Evolutionary conservation across 2,888 invertebrate genomes (phyloP).

Genomic region (Oxytorus armatus): DNA sequence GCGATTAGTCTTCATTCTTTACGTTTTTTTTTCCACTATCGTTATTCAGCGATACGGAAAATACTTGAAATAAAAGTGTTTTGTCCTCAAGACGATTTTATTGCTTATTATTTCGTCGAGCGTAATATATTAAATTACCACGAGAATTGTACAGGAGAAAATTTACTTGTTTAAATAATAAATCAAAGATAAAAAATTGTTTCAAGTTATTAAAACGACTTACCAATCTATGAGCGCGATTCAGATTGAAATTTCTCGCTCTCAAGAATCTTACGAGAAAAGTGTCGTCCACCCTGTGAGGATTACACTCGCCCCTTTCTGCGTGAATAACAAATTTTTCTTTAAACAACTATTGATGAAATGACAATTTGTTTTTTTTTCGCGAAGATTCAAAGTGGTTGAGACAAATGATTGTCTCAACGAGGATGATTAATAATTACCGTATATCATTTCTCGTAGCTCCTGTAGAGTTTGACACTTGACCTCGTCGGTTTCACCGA

Average conservation of each 20-base stretch:
- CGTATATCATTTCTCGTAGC: slow-evolving; percentile 90
- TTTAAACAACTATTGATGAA: background rate
- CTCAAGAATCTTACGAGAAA: slow-evolving; percentile 91
- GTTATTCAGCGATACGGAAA: too few species aligned
- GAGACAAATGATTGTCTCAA: slow-evolving; percentile 10
- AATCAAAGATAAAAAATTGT: too few species aligned
- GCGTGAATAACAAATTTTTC: slow-evolving; percentile 64
- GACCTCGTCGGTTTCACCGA: slow-evolving; percentile 90
- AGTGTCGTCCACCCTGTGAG: slow-evolving; percentile 91
- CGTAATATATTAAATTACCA: too few species aligned
- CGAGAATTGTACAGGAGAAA: too few species aligned
- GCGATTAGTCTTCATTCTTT: slow-evolving; percentile 21
- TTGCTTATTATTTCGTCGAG: too few species aligned
- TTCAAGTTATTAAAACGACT: slow-evolving; percentile 76
- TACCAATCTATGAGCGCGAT: slow-evolving; percentile 91
- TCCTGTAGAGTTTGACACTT: slow-evolving; percentile 89
- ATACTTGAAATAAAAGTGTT: too few species aligned
- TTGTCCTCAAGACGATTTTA: too few species aligned
- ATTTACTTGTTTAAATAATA: too few species aligned
- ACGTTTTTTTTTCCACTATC: slow-evolving; percentile 2
- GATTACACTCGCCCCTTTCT: slow-evolving; percentile 91
- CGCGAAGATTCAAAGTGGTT: background rate
- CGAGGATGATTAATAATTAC: slow-evolving; percentile 83
- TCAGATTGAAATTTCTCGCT: slow-evolving; percentile 90
- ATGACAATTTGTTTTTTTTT: too few species aligned